Base-by-base conservation (phyloP, 1,140 invertebrate species). In the Macrobrachium nipponense region DNA sequence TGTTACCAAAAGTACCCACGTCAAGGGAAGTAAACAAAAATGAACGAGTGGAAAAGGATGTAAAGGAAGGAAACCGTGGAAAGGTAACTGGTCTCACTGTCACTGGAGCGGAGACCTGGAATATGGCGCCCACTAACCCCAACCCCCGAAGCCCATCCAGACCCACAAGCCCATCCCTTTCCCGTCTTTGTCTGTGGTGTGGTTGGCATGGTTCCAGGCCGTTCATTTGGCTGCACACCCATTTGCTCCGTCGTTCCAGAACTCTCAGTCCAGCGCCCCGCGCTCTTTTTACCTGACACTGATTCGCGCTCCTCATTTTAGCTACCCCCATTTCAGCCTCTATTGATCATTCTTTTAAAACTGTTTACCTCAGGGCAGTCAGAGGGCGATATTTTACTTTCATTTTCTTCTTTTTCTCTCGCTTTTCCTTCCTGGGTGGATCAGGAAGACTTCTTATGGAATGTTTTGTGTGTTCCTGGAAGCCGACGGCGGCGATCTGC, bases 201-300 rank as follows among this genome's bases (percentile, higher is more conserved):
- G 68, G 7, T 43, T 70, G 68, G 68, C 68, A 70, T 15, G 10
- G 23, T 27, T 70, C 68, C 68, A 70, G 68, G 68, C 68, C 68
- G 68, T 70, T 70, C 68, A 70, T 70, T 70, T 70, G 68, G 20
- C 68, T 27, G 66, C 66, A 27, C 20, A 43, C 68, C 23, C n/a
- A n/a, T 70, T 27, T 36, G 20, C 18, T 27, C 66, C n/a, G 20
- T 36, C 66, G 66, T 70, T 70, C 66, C 66, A 70, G 68, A 70
- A 70, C 51, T 51, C 51, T 51, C 51, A 51, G 51, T 51, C 68
- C 68, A 27, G 68, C 68, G 23, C 36, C 68, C 68, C 23, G 68
- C 20, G 23, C 68, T 70, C 23, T 70, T 70, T 70, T 70, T 70
- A 70, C 68, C 68, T 70, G 68, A 70, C 68, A 70, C 68, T n/a